Percentiles rank a stretch among this genome's conserved stretches.
Evolutionary conservation across 2,888 invertebrate species (phyloP).

Genomic region (Aproaerema taeniolella): DNA sequence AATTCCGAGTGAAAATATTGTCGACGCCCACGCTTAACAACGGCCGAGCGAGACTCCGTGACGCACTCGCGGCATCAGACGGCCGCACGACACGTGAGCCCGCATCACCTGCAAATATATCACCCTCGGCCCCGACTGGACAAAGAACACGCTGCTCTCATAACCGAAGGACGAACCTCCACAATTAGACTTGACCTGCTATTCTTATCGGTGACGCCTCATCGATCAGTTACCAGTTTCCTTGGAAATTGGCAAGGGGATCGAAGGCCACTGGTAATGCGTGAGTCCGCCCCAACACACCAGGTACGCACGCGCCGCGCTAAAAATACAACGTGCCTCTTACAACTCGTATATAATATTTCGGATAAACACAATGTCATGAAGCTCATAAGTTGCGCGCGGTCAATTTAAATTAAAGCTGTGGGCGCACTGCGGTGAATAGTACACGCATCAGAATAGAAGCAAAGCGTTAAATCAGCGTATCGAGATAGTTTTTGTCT

Average conservation of each 20-base stretch:
- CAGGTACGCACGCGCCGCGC: slow-evolving; percentile 40
- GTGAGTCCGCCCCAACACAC: slow-evolving; percentile 31
- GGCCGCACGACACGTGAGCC: slow-evolving; percentile 36
- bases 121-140: slow-evolving; percentile 22
- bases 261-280: slow-evolving; percentile 37
- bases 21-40: slow-evolving; percentile 48
- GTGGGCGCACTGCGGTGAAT: too few relatives aligned
- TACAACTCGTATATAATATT: slow-evolving; percentile 24
- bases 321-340: slow-evolving; percentile 31
- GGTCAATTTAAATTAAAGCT: too few relatives aligned
- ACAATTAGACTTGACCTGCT: too few relatives aligned
- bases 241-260: slow-evolving; percentile 47
- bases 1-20: slow-evolving; percentile 61
- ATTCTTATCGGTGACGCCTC: slow-evolving; percentile 45
- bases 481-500: too few relatives aligned
- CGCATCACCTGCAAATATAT: slow-evolving; percentile 62
- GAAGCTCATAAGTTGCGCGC: slow-evolving; percentile 9
- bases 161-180: background rate
- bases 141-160: slow-evolving; percentile 4
- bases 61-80: slow-evolving; percentile 43
- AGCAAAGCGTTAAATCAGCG: too few relatives aligned
- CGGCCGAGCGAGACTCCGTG: slow-evolving; percentile 43
- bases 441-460: too few relatives aligned
- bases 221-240: slow-evolving; percentile 54
- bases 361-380: slow-evolving; percentile 31